phyloP scores from a whole-genome alignment of 2,113 vertebrate species.

The Sorex fumeus region DNA sequence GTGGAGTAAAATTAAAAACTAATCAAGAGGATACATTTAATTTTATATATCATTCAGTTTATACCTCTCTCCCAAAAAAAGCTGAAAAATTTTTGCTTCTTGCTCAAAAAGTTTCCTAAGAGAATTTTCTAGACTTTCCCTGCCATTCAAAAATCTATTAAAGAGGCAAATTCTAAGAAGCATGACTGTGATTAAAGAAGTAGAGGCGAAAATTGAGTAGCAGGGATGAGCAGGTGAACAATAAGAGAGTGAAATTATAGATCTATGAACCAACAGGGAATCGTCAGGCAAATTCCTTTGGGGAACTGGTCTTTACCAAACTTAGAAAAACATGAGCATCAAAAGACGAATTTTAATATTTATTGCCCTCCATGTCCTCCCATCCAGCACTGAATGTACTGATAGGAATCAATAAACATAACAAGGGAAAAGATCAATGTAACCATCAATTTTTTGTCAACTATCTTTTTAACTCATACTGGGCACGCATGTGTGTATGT shows the following conservation, averaged over 20 bases:
- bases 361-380: not conserved
- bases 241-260: not conserved
- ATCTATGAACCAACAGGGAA: not conserved
- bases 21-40: not conserved
- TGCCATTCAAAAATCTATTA: not conserved
- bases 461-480: not conserved
- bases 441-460: conserved; percentile 39
- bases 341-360: not conserved
- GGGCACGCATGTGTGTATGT: not conserved
- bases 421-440: not conserved
- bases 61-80: not conserved
- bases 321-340: not conserved
- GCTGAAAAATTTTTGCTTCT: too few relatives aligned
- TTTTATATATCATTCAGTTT: not conserved
- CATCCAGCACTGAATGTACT: not conserved
- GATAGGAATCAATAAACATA: not conserved
- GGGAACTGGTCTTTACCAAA: not conserved
- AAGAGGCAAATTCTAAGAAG: conserved; percentile 24
- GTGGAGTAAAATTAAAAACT: not conserved
- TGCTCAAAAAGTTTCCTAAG: not conserved
- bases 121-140: conserved; percentile 28
- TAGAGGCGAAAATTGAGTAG: not conserved
- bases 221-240: not conserved
- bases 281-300: not conserved
- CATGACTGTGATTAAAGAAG: not conserved